Percentiles rank a stretch among this genome's conserved stretches.
Conservation (phyloP, 2,888 invertebrate genomes). For the Entomobrya multifasciata region DNA sequence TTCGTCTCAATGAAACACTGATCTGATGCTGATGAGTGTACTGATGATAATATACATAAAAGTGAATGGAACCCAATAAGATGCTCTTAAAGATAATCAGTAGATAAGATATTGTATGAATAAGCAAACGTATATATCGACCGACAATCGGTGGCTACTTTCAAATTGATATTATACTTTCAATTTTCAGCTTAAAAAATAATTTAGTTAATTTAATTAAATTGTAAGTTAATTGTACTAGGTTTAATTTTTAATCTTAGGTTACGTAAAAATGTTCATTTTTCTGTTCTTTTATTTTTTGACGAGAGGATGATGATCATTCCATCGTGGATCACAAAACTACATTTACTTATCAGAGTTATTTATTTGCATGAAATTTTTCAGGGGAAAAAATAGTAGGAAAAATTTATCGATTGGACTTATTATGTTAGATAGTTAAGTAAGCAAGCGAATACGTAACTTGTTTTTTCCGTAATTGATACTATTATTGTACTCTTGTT, state of each 20-base stretch:
- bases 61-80: constrained; percentile 17
- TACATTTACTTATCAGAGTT: no score
- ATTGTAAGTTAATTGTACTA: no score
- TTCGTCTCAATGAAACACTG: no score
- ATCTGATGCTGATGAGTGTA: not conserved
- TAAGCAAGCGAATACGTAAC: not conserved
- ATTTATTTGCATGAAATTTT: not conserved
- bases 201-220: no score
- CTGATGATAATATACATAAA: not conserved
- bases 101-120: not conserved
- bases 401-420: not conserved
- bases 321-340: constrained; percentile 60
- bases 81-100: not conserved
- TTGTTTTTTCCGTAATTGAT: constrained; percentile 35
- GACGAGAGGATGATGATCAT: constrained; percentile 58
- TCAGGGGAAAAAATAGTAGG: not conserved
- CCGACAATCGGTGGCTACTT: no score
- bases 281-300: constrained; percentile 56
- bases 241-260: no score
- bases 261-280: constrained; percentile 4
- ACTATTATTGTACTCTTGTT: constrained; percentile 7
- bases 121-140: not conserved
- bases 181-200: no score
- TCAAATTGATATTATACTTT: no score
- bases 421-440: no score